Percentiles rank a stretch among this genome's conserved stretches.
Evolutionary conservation across 2,113 vertebrate species (phyloP).

Genomic region (Donacobius atricapilla): DNA sequence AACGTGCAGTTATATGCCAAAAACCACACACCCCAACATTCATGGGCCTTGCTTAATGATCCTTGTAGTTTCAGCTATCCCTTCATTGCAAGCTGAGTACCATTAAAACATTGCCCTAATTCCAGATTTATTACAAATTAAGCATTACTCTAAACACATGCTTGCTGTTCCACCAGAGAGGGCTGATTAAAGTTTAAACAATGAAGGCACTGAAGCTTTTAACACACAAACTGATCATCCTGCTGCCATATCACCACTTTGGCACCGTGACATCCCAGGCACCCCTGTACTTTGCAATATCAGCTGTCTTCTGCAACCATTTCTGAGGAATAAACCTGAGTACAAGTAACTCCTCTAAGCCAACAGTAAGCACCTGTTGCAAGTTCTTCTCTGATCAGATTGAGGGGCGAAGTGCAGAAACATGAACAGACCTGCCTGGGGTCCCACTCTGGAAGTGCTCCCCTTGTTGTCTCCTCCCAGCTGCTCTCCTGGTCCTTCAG

Average conservation of each 20-base stretch:
- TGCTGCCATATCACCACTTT: not conserved
- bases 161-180: not conserved
- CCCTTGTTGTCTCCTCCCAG: not conserved
- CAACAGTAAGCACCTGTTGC: not conserved
- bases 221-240: not conserved
- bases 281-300: not conserved
- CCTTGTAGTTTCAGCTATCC: not conserved
- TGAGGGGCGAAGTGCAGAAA: not conserved
- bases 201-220: not conserved
- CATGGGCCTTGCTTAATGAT: not conserved
- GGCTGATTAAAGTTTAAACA: slow-evolving; percentile 13
- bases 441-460: fast-evolving
- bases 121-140: slow-evolving; percentile 16
- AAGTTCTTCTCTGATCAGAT: not conserved
- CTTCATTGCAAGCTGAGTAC: not conserved
- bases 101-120: not conserved
- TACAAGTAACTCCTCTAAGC: not conserved
- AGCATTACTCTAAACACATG: not conserved
- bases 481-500: not conserved
- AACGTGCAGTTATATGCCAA: not conserved
- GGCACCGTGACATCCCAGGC: not conserved
- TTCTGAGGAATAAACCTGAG: not conserved
- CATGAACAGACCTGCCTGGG: not conserved
- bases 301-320: fast-evolving
- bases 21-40: not conserved